These are phyloP conservation scores for Eulemur coronatus DNA, from an alignment of 2,797 vertebrate genomes.

Conservation along the genomic window DNA sequence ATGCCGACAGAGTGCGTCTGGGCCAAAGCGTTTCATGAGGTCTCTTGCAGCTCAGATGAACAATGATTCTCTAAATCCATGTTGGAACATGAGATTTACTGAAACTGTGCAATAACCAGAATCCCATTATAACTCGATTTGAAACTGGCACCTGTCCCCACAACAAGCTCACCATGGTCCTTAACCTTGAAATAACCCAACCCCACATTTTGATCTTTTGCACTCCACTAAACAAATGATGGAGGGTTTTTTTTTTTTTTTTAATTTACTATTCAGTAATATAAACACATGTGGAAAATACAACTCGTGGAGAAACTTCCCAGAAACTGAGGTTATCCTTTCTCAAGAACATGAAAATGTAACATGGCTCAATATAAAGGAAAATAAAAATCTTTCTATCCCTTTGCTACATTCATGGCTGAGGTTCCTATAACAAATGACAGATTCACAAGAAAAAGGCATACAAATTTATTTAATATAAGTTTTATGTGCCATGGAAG, in stretches of 20 bases:
- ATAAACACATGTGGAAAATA: constrained; percentile 33
- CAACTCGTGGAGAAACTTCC: neutral
- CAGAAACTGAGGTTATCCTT: neutral
- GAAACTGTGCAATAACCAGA: constrained; percentile 11
- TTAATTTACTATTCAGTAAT: constrained; percentile 1
- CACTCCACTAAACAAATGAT: neutral
- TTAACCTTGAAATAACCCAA: constrained; percentile 23
- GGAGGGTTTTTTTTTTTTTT: neutral
- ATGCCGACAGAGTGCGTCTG: neutral
- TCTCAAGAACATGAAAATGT: neutral
- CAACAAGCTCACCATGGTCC: neutral
- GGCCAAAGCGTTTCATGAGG: constrained; percentile 45
- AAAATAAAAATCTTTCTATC: neutral
- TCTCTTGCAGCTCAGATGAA: constrained; percentile 35
- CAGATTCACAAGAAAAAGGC: neutral
- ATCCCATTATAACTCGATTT: neutral
- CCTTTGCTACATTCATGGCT: neutral
- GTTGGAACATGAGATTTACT: constrained; percentile 25
- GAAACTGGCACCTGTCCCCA: neutral
- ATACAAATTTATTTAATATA: neutral
- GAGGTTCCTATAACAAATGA: neutral
- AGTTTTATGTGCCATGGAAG: neutral
- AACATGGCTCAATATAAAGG: neutral
- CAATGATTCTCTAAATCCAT: constrained; percentile 48
- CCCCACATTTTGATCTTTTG: constrained; percentile 29